Conservation (phyloP, 2,888 invertebrate genomes). For the Rhogogaster chlorosoma region DNA sequence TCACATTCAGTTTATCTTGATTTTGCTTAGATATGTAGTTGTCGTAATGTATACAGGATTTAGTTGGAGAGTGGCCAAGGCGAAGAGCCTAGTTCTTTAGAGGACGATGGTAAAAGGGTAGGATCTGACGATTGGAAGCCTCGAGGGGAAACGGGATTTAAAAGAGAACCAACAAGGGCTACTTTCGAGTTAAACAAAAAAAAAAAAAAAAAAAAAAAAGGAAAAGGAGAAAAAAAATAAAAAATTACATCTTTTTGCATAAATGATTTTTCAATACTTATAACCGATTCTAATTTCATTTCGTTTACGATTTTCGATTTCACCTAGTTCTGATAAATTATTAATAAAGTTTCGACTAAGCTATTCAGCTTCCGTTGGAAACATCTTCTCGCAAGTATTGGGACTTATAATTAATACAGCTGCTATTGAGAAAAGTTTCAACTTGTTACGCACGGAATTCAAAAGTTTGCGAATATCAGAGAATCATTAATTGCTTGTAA, state of each 20-base stretch:
- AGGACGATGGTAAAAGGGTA: constrained; percentile 49
- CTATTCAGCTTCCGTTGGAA: neutral
- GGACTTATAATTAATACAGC: neutral
- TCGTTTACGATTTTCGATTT: neutral
- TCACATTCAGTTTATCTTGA: neutral
- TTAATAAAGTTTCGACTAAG: neutral
- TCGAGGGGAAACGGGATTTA: constrained; percentile 39
- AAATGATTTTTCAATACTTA: neutral
- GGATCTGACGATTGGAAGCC: constrained; percentile 46
- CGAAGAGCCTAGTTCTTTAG: constrained; percentile 43
- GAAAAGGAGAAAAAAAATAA: neutral
- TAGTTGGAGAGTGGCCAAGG: constrained; percentile 41
- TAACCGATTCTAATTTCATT: neutral
- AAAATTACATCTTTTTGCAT: neutral
- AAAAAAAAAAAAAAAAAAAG: neutral
- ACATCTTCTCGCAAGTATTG: neutral
- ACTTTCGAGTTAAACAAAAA: constrained; percentile 12
- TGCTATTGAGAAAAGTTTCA: constrained; percentile 12
- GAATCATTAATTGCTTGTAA: too few relatives aligned
- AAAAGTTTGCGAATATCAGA: neutral
- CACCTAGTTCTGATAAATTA: neutral
- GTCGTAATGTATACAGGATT: constrained; percentile 47
- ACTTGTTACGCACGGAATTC: neutral
- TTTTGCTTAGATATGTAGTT: constrained; percentile 35
- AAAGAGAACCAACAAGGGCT: constrained; percentile 36